Evolutionary conservation across 2,888 invertebrate genomes (phyloP).

Genomic region (Gymnosoma rotundatum): DNA sequence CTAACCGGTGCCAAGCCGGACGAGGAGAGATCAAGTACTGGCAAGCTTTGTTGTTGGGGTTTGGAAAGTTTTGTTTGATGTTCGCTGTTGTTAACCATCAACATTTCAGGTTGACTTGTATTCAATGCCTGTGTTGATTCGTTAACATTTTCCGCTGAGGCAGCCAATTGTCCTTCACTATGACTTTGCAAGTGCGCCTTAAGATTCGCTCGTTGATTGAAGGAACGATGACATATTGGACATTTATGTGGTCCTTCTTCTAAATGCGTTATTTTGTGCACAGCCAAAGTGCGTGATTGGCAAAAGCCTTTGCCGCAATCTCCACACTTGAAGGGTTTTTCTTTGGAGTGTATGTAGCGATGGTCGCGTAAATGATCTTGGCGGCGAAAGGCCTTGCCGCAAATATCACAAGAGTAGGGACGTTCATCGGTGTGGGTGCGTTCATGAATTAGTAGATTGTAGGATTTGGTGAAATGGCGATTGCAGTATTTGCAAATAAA

Average conservation of each 20-base stretch:
- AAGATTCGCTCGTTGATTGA: constrained; percentile 95
- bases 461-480: constrained; percentile 98
- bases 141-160: constrained; percentile 34
- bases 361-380: constrained; percentile 97
- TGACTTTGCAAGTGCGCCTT: constrained; percentile 95
- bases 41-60: constrained; percentile 65
- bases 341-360: constrained; percentile 98
- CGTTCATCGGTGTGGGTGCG: constrained; percentile 98
- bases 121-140: constrained; percentile 73
- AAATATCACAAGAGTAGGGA: constrained; percentile 97
- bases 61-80: neutral
- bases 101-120: constrained; percentile 72
- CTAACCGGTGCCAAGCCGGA: constrained; percentile 77
- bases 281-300: constrained; percentile 96
- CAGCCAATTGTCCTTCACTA: constrained; percentile 71
- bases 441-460: constrained; percentile 98
- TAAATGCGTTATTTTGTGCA: constrained; percentile 96
- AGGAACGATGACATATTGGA: constrained; percentile 92
- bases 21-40: constrained; percentile 85
- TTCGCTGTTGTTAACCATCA: constrained; percentile 66
- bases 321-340: constrained; percentile 98
- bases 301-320: constrained; percentile 99
- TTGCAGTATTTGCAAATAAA: constrained; percentile 99
- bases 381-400: constrained; percentile 96
- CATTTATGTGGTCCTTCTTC: constrained; percentile 97